Conservation (phyloP, 2,113 vertebrate species). For the Smithornis capensis region DNA sequence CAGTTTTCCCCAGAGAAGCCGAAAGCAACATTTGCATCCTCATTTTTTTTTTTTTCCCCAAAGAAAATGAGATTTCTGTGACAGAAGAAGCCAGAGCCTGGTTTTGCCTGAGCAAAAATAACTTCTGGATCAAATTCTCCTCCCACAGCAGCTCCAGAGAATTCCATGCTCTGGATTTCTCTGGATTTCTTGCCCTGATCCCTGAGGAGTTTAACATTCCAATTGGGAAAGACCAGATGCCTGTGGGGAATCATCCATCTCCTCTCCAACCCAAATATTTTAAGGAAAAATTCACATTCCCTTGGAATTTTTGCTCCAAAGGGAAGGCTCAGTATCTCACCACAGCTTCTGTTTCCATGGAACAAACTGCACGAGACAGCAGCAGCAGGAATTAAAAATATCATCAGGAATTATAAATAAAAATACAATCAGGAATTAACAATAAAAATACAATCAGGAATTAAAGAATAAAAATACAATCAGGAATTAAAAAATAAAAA, state of each 20-base stretch:
- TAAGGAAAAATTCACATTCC: rapidly evolving
- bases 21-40: neutral
- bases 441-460: too few relatives aligned
- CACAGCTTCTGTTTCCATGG: neutral
- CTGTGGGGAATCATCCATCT: neutral
- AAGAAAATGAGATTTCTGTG: neutral
- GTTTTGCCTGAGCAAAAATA: neutral
- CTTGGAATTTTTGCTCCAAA: neutral
- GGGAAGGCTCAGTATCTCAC: neutral
- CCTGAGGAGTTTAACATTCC: neutral
- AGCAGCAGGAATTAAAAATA: neutral
- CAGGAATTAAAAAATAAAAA: neutral
- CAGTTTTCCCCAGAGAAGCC: neutral
- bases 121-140: neutral
- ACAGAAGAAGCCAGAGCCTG: neutral
- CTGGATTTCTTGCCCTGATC: neutral
- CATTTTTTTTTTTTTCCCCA: neutral
- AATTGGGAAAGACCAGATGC: neutral
- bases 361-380: neutral
- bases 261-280: rapidly evolving
- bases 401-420: too few relatives aligned
- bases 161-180: neutral
- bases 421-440: too few relatives aligned
- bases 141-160: neutral
- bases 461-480: neutral